Conservation (phyloP, 2,113 vertebrate species). For the Mesocricetus auratus region DNA sequence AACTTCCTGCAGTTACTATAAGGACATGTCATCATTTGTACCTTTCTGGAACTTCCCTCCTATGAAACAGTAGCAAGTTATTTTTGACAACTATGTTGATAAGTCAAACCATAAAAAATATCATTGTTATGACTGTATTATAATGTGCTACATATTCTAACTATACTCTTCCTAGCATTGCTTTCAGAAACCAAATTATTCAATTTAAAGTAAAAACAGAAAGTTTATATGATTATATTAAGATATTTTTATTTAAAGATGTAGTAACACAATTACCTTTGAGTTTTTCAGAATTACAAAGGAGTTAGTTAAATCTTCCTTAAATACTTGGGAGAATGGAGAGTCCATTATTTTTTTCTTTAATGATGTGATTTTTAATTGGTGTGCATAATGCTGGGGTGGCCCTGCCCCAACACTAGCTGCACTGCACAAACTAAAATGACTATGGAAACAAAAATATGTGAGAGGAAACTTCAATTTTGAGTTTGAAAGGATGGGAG, state of each 20-base stretch:
- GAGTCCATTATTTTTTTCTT: not conserved
- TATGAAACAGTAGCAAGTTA: conserved; percentile 7
- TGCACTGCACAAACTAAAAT: not conserved
- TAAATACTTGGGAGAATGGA: not conserved
- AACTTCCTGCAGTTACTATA: not conserved
- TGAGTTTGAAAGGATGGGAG: not conserved
- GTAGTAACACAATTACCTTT: not conserved
- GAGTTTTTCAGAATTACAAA: not conserved
- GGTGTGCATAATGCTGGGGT: not conserved
- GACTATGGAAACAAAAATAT: not conserved
- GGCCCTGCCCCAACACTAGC: fast-evolving
- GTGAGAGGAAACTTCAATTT: not conserved
- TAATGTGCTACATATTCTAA: not conserved
- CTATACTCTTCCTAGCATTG: not conserved
- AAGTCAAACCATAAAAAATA: not conserved
- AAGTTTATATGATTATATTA: conserved; percentile 6
- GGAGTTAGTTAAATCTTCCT: not conserved
- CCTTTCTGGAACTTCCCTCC: not conserved
- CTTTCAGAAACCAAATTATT: conserved; percentile 40
- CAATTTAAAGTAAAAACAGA: conserved; percentile 44
- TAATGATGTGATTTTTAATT: not conserved
- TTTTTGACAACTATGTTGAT: not conserved
- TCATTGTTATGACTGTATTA: conserved; percentile 25
- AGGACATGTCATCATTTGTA: not conserved
- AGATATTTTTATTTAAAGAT: not conserved